Conservation (phyloP, 2,113 vertebrate species). For the Pampusana beccarii region DNA sequence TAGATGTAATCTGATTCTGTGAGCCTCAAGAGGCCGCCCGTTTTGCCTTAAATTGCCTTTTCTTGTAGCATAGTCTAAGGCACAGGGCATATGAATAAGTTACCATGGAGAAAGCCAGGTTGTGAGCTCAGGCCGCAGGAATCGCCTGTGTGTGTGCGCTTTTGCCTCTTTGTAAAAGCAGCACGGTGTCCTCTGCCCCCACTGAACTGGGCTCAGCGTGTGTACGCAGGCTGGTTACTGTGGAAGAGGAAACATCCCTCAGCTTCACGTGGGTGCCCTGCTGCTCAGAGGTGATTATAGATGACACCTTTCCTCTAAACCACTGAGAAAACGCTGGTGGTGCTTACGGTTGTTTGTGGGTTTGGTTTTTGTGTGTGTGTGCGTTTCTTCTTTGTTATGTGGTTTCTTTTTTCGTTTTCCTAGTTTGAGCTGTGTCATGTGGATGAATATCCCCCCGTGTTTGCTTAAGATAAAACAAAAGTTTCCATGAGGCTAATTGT, state of each 20-base stretch:
- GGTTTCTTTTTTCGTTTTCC: neutral
- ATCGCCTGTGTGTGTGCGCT: neutral
- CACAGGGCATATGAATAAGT: neutral
- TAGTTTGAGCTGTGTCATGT: rapidly evolving
- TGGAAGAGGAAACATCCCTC: neutral
- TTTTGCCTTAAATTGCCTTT: neutral
- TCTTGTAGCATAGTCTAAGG: neutral
- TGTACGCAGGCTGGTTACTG: neutral
- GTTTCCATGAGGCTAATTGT: neutral
- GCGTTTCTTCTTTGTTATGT: too few species aligned
- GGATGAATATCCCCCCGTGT: neutral
- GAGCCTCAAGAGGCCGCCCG: neutral
- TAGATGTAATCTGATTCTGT: neutral
- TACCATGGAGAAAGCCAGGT: neutral
- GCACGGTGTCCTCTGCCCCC: neutral
- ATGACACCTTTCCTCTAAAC: neutral
- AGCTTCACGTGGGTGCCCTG: neutral
- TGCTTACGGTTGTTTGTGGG: neutral
- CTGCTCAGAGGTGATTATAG: neutral
- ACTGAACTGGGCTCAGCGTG: neutral
- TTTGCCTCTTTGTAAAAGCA: neutral
- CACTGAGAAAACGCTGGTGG: neutral
- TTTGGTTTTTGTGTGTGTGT: too few species aligned
- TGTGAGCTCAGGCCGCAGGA: neutral
- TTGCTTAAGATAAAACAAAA: neutral